Base-by-base conservation (phyloP, 2,113 vertebrate species). In the Neolamprologus fasciatus region DNA sequence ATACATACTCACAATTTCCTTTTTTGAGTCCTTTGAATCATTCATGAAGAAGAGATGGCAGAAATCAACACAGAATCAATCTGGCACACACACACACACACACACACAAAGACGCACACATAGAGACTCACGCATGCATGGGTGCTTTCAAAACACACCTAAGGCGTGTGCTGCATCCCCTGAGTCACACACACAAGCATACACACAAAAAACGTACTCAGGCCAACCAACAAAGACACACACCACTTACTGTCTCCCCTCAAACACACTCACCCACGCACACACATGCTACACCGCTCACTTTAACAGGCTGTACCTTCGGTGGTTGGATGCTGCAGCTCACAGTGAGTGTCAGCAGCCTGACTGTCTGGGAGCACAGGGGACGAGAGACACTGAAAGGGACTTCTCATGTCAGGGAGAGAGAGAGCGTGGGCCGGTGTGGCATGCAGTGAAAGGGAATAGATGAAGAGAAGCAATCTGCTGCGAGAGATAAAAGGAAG, bases 1-100 rank as follows among this genome's bases (percentile, higher is more conserved):
- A 88, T 23, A 21, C 79, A 26, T 61, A 80, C 40, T 68, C 57
- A 87, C 78, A 63, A 47, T 89, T 91, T 91, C 82, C 45, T 87
- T 57, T 85, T 80, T 81, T 40, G 40, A 88, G 51, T 21, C 55
- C 3, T 71, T 76, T 93, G 90, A 94, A 94, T 93, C 83, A 92
- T 94, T 93, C 83, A 94, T 94, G 91, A 89, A 66, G 91, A 90
- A 78, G 84, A 90, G 81, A 90, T 57, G 78, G 81, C n/a, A 55
- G 66, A 84, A 87, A 90, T 91, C 86, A 90, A 79, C 90, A 91
- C 87, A 85, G 13, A 89, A 76, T 80, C 89, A 87, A 85, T 82
- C 58, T 81, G 68, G 81, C 82, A 21, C 78, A 79, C 54, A 61
- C 23, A 8, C 42, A 57, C 83, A 23, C 73, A 66, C 35, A 51